These are phyloP conservation scores for Gymnocheta viridis DNA, from an alignment of 2,888 invertebrate genomes.

Conservation along the genomic window DNA sequence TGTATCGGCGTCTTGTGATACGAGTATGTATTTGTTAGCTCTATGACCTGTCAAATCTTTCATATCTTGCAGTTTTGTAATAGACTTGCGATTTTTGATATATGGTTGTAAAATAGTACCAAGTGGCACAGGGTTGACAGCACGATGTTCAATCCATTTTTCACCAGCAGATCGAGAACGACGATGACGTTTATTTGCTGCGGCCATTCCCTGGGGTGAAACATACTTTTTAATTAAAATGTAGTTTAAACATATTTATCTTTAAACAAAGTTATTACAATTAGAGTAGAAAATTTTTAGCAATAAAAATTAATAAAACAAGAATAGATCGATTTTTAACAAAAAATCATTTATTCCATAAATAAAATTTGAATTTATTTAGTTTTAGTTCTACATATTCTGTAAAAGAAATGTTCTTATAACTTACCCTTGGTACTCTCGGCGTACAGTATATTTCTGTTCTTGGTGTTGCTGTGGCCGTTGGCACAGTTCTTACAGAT, in stretches of 20 bases:
- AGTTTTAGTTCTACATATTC: too few species aligned
- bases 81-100: conserved; percentile 90
- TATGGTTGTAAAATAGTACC: conserved; percentile 95
- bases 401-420: neutral
- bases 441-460: conserved; percentile 76
- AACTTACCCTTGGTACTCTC: conserved; percentile 72
- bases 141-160: conserved; percentile 94
- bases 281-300: neutral
- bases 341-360: too few species aligned
- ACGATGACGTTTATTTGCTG: conserved; percentile 88
- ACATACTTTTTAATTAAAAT: neutral
- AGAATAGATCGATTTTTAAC: too few species aligned
- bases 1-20: conserved; percentile 95
- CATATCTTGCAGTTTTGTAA: conserved; percentile 90
- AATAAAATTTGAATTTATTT: too few species aligned
- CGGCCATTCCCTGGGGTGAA: conserved; percentile 84
- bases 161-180: conserved; percentile 91
- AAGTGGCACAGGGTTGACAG: conserved; percentile 89
- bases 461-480: conserved; percentile 73
- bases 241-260: too few species aligned
- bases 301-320: neutral
- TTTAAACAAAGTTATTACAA: too few species aligned
- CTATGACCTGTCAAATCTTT: conserved; percentile 88
- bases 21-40: conserved; percentile 93
- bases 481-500: conserved; percentile 71